Conservation (phyloP, 2,113 vertebrate species). For the Lepidothrix coronata region DNA sequence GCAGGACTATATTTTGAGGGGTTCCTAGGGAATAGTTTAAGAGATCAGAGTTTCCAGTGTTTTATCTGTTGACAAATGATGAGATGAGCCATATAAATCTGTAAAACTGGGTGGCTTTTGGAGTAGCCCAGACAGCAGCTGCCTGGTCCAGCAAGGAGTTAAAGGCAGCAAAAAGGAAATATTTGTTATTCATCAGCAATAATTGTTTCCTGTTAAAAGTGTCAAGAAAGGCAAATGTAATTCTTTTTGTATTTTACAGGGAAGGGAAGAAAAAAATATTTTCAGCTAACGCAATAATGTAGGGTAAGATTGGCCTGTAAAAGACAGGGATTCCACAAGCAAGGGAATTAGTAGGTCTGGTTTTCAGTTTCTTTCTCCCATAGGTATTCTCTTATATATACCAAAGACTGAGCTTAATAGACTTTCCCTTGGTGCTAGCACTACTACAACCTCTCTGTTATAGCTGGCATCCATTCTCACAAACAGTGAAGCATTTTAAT, state of each 20-base stretch:
- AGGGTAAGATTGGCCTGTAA: constrained; percentile 7
- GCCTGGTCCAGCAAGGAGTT: neutral
- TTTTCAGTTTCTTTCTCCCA: neutral
- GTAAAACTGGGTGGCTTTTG: neutral
- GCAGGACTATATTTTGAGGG: neutral
- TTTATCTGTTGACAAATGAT: neutral
- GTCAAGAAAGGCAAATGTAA: neutral
- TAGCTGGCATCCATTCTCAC: neutral
- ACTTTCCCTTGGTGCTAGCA: neutral
- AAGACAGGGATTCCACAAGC: neutral
- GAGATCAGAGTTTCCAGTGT: neutral
- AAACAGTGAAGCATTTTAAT: neutral
- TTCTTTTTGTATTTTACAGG: neutral
- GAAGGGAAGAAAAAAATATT: constrained; percentile 4
- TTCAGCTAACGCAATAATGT: neutral
- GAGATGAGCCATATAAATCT: neutral
- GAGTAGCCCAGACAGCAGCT: neutral
- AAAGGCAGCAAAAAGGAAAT: neutral
- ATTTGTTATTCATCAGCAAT: neutral
- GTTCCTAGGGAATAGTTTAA: neutral
- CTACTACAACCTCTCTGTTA: neutral
- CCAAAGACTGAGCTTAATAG: neutral
- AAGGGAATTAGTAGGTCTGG: neutral
- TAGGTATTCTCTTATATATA: neutral
- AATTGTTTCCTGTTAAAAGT: constrained; percentile 8